Conservation (phyloP, 1,140 invertebrate species). For the Aphelenchoides avenae region DNA sequence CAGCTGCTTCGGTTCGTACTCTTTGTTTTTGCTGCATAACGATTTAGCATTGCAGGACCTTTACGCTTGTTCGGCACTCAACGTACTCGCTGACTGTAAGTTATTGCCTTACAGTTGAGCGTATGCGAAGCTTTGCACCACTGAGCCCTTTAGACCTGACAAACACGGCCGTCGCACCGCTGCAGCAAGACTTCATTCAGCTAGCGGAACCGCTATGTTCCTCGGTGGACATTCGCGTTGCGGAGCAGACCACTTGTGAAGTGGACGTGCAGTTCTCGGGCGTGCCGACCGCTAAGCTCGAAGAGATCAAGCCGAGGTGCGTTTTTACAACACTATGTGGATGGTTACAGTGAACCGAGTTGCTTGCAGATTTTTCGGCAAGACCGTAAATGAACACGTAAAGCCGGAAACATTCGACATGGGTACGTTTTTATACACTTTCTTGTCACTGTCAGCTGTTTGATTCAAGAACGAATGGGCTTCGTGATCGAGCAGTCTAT, state of each 20-base stretch:
- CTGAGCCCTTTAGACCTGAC: too few relatives aligned
- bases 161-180: constrained; percentile 75
- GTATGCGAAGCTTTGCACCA: too few relatives aligned
- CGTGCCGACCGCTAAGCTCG: constrained; percentile 71
- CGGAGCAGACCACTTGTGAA: constrained; percentile 61
- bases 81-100: constrained; percentile 20
- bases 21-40: background rate
- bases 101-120: too few relatives aligned
- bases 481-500: constrained; percentile 72
- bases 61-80: constrained; percentile 12
- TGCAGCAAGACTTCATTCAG: constrained; percentile 79
- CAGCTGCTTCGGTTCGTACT: constrained; percentile 60
- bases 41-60: too few relatives aligned
- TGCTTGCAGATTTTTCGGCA: constrained; percentile 39
- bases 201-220: constrained; percentile 75
- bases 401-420: constrained; percentile 69
- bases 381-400: constrained; percentile 29
- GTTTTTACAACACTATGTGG: constrained; percentile 33
- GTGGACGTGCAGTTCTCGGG: constrained; percentile 72
- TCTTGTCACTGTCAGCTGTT: too few relatives aligned
- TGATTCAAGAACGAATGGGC: constrained; percentile 69
- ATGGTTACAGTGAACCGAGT: too few relatives aligned
- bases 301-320: constrained; percentile 66
- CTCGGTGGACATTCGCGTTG: constrained; percentile 65
- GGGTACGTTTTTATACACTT: too few relatives aligned